A percentile compares a stretch with the other conserved stretches of the same genome.
Conservation (phyloP, 2,888 invertebrate species). For the Nemotelus nigrinus region DNA sequence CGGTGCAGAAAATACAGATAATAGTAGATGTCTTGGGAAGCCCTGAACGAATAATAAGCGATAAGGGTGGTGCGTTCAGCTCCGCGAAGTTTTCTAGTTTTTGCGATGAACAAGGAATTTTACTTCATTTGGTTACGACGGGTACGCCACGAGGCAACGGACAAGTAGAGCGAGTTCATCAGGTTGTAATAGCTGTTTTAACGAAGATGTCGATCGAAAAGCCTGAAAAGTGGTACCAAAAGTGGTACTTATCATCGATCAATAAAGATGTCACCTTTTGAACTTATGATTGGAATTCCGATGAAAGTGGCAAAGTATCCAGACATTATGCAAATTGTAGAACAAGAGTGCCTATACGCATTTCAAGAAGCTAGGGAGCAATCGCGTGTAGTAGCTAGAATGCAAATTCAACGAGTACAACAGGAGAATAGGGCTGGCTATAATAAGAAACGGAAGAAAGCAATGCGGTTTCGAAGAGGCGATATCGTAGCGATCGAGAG, state of each 20-base stretch:
- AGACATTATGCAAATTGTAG: slow-evolving; percentile 43
- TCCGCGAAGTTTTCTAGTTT: neutral
- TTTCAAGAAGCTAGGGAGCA: slow-evolving; percentile 42
- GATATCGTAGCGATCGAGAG: no score
- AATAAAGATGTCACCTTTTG: slow-evolving; percentile 47
- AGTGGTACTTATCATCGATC: slow-evolving; percentile 43
- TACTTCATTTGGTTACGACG: slow-evolving; percentile 16
- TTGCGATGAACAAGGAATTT: neutral
- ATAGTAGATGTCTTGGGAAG: no score
- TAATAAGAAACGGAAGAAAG: no score
- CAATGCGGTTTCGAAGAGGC: no score
- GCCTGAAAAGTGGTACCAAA: slow-evolving; percentile 32
- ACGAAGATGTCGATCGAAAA: slow-evolving; percentile 1
- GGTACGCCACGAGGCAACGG: slow-evolving; percentile 58
- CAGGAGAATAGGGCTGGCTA: slow-evolving; percentile 45
- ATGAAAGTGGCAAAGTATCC: slow-evolving; percentile 48
- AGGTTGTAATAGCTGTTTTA: slow-evolving; percentile 53
- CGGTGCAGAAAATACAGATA: no score
- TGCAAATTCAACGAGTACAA: slow-evolving; percentile 48
- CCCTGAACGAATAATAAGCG: slow-evolving; percentile 55
- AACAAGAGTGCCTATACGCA: slow-evolving; percentile 39
- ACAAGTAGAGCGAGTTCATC: slow-evolving; percentile 57
- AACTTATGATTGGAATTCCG: slow-evolving; percentile 47
- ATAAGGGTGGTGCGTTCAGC: slow-evolving; percentile 55
- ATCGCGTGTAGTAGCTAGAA: slow-evolving; percentile 44